A percentile compares a stretch with the other conserved stretches of the same genome.
Evolutionary conservation across 2,888 invertebrate genomes (phyloP).

Genomic region (Drosophila lacicola): DNA sequence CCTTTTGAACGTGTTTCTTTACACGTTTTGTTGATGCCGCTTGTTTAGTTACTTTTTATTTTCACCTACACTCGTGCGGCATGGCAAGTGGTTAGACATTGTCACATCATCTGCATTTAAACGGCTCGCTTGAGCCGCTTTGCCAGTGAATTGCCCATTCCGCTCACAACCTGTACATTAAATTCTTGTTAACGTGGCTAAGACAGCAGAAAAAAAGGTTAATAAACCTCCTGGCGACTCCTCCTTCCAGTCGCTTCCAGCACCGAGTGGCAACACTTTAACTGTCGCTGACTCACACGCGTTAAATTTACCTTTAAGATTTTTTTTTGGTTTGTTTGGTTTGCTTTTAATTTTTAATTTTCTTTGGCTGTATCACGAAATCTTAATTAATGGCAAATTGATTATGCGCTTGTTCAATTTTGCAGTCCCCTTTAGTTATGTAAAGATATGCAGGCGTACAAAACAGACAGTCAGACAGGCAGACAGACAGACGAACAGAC

Average conservation of each 20-base stretch:
- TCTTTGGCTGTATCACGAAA: conserved; percentile 42
- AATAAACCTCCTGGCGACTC: conserved; percentile 67
- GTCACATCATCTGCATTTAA: conserved; percentile 61
- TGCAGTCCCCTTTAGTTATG: conserved; percentile 62
- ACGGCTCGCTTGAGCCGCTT: conserved; percentile 37
- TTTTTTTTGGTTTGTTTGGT: conserved; percentile 19
- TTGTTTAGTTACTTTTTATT: conserved; percentile 67
- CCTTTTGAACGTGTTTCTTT: conserved; percentile 34
- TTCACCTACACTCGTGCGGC: conserved; percentile 66
- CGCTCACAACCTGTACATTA: conserved; percentile 58
- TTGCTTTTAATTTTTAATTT: conserved; percentile 12
- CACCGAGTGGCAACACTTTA: conserved; percentile 31
- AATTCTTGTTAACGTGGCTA: conserved; percentile 77
- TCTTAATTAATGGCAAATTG: conserved; percentile 72
- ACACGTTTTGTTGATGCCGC: conserved; percentile 44
- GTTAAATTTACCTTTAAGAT: conserved; percentile 38
- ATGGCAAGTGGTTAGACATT: conserved; percentile 55
- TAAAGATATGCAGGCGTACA: conserved; percentile 64
- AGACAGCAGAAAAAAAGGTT: conserved; percentile 64
- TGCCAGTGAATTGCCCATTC: conserved; percentile 49
- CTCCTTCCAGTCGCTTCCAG: conserved; percentile 53
- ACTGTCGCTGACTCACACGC: conserved; percentile 49
- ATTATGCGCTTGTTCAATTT: conserved; percentile 62
- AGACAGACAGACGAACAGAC: conserved; percentile 28
- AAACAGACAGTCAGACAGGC: conserved; percentile 25